Evolutionary conservation across 2,888 invertebrate species (phyloP).

Genomic region (Eupeodes latifasciatus): DNA sequence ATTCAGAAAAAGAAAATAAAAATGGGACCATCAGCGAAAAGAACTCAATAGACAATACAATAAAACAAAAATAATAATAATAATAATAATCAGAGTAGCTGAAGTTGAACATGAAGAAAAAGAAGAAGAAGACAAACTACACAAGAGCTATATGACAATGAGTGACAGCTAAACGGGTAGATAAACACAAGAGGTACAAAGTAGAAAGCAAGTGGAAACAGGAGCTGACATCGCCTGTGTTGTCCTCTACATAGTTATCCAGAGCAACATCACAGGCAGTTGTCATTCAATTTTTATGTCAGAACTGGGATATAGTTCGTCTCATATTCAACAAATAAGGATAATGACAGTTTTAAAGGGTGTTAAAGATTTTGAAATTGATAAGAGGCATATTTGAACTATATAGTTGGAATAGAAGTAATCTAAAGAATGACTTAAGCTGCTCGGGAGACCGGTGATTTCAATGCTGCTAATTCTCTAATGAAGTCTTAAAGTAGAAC

Average conservation of each 20-base stretch:
- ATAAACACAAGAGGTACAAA: conserved; percentile 55
- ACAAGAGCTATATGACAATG: conserved; percentile 36
- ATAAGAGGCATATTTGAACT: too few species aligned
- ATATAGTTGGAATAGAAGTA: too few species aligned
- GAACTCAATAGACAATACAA: conserved; percentile 56
- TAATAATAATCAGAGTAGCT: conserved; percentile 58
- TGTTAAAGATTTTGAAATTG: background rate
- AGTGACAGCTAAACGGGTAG: conserved; percentile 61
- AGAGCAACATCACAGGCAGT: conserved; percentile 20
- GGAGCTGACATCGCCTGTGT: conserved; percentile 51
- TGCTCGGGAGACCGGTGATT: too few species aligned
- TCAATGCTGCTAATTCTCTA: too few species aligned
- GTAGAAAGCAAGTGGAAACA: conserved; percentile 28
- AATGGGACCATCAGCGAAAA: conserved; percentile 20
- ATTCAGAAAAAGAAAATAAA: background rate
- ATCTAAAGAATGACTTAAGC: too few species aligned
- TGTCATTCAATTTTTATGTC: conserved; percentile 65
- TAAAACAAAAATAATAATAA: conserved; percentile 60
- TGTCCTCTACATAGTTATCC: background rate
- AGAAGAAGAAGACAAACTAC: conserved; percentile 1
- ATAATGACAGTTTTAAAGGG: conserved; percentile 1
- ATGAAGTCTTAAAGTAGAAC: too few species aligned
- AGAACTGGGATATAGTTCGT: conserved; percentile 47
- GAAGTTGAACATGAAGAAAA: conserved; percentile 33
- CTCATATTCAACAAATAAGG: conserved; percentile 54